Evolutionary conservation across 37 sponge, comb jelly and placozoan genomes (phyloP).

Genomic region (Oopsacas minuta): DNA sequence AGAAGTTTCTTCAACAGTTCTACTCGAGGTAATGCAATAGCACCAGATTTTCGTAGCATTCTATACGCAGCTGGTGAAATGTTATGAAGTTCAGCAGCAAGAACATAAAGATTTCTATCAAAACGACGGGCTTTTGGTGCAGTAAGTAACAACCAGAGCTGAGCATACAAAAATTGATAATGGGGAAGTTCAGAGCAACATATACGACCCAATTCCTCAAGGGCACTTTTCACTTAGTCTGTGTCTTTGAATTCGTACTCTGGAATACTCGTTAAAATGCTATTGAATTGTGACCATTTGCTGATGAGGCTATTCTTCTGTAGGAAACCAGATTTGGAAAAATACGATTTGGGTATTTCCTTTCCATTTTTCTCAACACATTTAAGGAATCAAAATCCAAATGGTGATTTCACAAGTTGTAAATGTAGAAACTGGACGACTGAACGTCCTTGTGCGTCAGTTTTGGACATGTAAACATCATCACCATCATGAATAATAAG

Average conservation of each 20-base stretch:
- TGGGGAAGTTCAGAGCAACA: background rate
- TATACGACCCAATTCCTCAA: conserved; percentile 15
- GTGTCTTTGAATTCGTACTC: conserved; percentile 13
- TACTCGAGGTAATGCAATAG: conserved; percentile 19
- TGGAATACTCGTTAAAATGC: background rate
- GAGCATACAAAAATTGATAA: conserved; percentile 6
- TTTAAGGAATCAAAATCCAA: too few species aligned
- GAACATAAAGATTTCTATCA: conserved; percentile 5
- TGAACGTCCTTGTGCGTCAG: too few species aligned
- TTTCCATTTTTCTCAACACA: too few species aligned
- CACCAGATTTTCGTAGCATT: conserved; percentile 19
- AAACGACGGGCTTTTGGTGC: conserved; percentile 14
- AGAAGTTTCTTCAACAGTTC: conserved; percentile 16
- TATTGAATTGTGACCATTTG: too few species aligned
- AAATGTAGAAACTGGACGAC: too few species aligned
- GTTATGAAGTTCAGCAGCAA: conserved; percentile 19
- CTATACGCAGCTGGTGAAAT: conserved; percentile 13
- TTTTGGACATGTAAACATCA: too few species aligned
- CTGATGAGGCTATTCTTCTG: too few species aligned
- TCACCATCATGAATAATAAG: too few species aligned
- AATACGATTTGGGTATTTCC: too few species aligned
- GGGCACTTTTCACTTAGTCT: conserved; percentile 15
- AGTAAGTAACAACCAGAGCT: conserved; percentile 8
- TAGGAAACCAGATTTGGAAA: too few species aligned
- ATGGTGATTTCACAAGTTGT: too few species aligned